Conservation (phyloP, 2,888 invertebrate genomes). For the Latheticus oryzae region DNA sequence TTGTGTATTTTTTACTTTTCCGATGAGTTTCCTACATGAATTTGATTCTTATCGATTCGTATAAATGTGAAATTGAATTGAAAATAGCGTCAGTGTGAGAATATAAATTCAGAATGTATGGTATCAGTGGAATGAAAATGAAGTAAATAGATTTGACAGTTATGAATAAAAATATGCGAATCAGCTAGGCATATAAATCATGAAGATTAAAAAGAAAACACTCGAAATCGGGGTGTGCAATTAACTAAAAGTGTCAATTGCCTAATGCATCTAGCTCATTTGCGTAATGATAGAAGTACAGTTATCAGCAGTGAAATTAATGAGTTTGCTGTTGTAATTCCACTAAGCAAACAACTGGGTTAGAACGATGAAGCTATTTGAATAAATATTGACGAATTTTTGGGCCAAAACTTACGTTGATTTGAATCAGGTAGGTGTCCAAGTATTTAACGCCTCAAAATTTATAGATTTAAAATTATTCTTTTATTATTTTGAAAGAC, state of each 20-base stretch:
- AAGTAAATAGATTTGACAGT: constrained; percentile 25
- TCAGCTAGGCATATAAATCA: constrained; percentile 26
- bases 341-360: constrained; percentile 4
- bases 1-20: neutral
- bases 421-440: no score
- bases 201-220: constrained; percentile 12
- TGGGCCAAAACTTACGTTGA: no score
- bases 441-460: no score
- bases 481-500: no score
- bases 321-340: constrained; percentile 7
- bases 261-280: no score
- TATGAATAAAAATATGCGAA: constrained; percentile 30
- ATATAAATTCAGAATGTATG: constrained; percentile 21
- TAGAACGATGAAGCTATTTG: no score
- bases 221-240: constrained; percentile 26
- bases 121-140: constrained; percentile 34
- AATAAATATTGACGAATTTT: no score
- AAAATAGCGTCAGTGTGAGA: constrained; percentile 3
- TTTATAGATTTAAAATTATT: no score
- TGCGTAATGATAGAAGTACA: no score
- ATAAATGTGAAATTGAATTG: no score
- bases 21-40: no score
- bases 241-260: constrained; percentile 5
- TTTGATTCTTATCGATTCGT: no score
- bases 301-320: constrained; percentile 27